phyloP scores from a whole-genome alignment of 2,797 vertebrate species.

The Acipenser ruthenus region DNA sequence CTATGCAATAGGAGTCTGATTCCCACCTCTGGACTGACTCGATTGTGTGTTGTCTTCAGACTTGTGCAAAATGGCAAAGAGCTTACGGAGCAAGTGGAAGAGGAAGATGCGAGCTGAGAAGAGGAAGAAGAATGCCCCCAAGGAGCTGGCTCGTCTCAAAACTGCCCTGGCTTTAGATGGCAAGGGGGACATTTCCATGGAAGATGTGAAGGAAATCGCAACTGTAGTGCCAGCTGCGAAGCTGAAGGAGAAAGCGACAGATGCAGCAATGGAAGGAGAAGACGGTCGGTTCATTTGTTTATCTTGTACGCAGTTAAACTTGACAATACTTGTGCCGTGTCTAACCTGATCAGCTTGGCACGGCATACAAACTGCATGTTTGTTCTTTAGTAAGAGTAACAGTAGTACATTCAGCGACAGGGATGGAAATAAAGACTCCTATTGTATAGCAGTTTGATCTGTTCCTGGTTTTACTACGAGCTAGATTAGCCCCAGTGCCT shows the following conservation, averaged over 20 bases:
- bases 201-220: slow-evolving; percentile 76
- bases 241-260: slow-evolving; percentile 45
- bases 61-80: slow-evolving; percentile 79
- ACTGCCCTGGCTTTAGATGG: slow-evolving; percentile 58
- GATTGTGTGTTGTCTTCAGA: slow-evolving; percentile 5
- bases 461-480: too few species aligned
- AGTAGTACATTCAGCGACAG: neutral
- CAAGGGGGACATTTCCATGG: slow-evolving; percentile 73
- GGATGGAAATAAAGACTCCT: too few species aligned
- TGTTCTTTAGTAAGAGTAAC: neutral
- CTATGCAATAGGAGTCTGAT: too few species aligned
- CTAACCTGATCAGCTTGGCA: neutral
- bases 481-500: neutral
- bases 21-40: too few species aligned
- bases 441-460: too few species aligned
- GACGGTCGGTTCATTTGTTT: slow-evolving; percentile 35
- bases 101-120: slow-evolving; percentile 94
- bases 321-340: too few species aligned
- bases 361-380: neutral
- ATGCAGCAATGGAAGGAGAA: slow-evolving; percentile 34
- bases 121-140: slow-evolving; percentile 88
- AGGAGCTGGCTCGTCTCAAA: slow-evolving; percentile 79
- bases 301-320: too few species aligned
- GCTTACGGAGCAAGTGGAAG: slow-evolving; percentile 88
- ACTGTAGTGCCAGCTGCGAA: slow-evolving; percentile 65